A percentile compares a stretch with the other conserved stretches of the same genome.
phyloP scores from a whole-genome alignment of 2,888 invertebrate genomes.

The Leuctra nigra region DNA sequence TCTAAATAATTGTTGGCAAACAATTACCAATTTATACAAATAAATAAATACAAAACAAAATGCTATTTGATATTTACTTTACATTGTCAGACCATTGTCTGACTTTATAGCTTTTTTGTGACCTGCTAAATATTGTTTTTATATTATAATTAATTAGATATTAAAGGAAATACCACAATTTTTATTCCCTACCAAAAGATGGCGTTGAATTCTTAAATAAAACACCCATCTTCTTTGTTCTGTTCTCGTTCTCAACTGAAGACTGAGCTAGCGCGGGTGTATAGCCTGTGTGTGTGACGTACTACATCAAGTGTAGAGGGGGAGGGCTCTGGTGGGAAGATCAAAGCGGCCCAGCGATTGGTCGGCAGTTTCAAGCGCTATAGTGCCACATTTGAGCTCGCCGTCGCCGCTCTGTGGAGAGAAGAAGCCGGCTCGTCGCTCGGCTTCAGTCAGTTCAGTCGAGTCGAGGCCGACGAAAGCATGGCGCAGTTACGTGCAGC shows the following conservation, averaged over 20 bases:
- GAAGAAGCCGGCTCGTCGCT: no score
- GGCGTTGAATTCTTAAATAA: background rate
- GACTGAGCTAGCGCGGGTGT: slow-evolving; percentile 16
- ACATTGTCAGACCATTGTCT: no score
- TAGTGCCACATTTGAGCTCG: no score
- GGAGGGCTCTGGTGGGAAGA: slow-evolving; percentile 25
- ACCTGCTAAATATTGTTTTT: no score
- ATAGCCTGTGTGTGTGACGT: slow-evolving; percentile 1
- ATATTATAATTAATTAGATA: background rate
- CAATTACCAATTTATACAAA: background rate
- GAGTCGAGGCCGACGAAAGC: no score
- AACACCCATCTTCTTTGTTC: no score
- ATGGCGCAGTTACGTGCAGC: no score
- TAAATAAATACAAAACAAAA: background rate
- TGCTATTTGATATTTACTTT: background rate
- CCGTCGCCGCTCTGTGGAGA: no score
- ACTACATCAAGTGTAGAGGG: slow-evolving; percentile 18
- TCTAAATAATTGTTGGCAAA: background rate
- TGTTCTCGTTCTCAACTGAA: no score
- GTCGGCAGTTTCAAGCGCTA: slow-evolving; percentile 25
- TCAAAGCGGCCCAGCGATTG: slow-evolving; percentile 33
- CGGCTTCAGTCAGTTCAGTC: no score
- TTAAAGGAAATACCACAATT: background rate
- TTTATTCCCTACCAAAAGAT: background rate
- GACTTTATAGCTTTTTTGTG: no score